Conservation (phyloP, 2,888 invertebrate species). For the Cantharis lateralis region DNA sequence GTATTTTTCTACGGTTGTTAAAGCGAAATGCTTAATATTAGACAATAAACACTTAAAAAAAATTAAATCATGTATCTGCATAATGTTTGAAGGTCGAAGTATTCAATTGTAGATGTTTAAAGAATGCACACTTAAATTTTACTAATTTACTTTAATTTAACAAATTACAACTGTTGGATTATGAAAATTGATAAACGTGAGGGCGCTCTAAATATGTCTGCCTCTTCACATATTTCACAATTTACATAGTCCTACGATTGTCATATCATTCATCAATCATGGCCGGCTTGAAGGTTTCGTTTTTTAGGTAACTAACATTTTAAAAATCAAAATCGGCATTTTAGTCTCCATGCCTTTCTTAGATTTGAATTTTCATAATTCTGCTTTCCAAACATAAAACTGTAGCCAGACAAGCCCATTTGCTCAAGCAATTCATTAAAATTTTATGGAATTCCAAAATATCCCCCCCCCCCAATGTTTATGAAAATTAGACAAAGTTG, state of each 20-base stretch:
- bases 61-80: neutral
- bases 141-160: conserved; percentile 2
- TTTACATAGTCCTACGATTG: neutral
- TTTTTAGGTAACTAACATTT: neutral
- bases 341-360: too few species aligned
- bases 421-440: too few species aligned
- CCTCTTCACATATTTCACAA: neutral
- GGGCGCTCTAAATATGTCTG: neutral
- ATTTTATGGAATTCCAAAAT: too few species aligned
- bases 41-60: conserved; percentile 16
- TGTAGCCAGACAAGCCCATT: too few species aligned
- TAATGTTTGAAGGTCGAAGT: neutral
- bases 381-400: too few species aligned
- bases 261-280: neutral
- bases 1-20: conserved; percentile 30
- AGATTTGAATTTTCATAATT: too few species aligned
- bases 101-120: neutral
- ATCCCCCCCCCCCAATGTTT: too few species aligned
- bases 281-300: neutral
- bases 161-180: neutral
- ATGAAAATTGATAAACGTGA: neutral
- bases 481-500: too few species aligned
- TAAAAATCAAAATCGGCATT: neutral
- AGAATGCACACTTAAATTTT: neutral
- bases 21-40: conserved; percentile 8